Base-by-base conservation (phyloP, 2,888 invertebrate genomes). In the Phalera bucephala region DNA sequence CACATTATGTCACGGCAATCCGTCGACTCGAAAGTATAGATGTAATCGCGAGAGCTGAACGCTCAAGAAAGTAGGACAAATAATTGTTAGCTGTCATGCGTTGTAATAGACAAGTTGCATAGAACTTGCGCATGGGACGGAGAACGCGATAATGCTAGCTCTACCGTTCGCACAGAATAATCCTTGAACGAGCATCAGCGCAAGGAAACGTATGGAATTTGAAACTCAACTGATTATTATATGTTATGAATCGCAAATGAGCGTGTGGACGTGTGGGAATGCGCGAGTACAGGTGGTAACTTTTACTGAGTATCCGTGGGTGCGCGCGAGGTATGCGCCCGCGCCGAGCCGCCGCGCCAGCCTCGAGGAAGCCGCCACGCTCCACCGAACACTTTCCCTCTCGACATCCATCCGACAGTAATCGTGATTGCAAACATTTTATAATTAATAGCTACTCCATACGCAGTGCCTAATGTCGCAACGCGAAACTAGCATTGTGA, bases 371-470 rank as follows among this genome's bases (percentile, higher is more conserved):
- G 69, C 66, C 63, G 64, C 53, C 54, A 71, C 77, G 80, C 56
- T 79, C 74, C 64, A 73, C 53, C 64, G 78, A 69, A 60, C 74
- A 83, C 87, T 88, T 89, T 89, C 88, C 81, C 84, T 85, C 75
- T 82, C 74, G 62, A 70, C 72, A 64, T 67, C 71, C 69, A 80
- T 72, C 75, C 72, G 69, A 64, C 60, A 52, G 53, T 64, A 64
- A 72, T 73, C 69, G 62, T 64, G 58, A 64, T 68, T 67, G 68
- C 62, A 65, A 63, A 61, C 63, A 60, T 61, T 58, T 65, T 59
- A 58, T 58, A 68, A 71, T 63, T 57, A 53, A 66, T 67, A 52
- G 44, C 45, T 57, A 62, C 64, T 66, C 48, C 32, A 59, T 51
- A 40, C 39, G 40, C 28, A 15, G 29, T 21, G 27, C 41, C 34